A percentile compares a stretch with the other conserved stretches of the same genome.
Conservation (phyloP, 2,888 invertebrate genomes). For the Lomographa bimaculata region DNA sequence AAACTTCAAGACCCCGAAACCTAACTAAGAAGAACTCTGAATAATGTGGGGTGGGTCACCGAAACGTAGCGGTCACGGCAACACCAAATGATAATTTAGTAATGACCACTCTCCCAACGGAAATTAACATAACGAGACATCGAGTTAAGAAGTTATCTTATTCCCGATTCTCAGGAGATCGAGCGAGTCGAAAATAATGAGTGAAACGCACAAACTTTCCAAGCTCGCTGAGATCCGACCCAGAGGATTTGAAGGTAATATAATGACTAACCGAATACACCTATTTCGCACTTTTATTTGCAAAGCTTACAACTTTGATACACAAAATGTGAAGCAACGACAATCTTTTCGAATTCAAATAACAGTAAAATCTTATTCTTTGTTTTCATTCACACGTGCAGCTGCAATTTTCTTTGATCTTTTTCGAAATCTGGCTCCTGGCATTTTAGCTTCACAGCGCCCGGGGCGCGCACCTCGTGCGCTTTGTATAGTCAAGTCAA, state of each 20-base stretch:
- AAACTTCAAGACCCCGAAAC: too few species aligned
- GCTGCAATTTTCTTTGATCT: too few species aligned
- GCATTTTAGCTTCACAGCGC: too few species aligned
- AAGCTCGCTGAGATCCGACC: slow-evolving; percentile 43
- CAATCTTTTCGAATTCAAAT: neutral
- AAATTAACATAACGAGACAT: slow-evolving; percentile 61
- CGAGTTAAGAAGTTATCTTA: slow-evolving; percentile 44
- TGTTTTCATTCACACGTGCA: neutral
- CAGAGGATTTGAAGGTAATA: slow-evolving; percentile 31
- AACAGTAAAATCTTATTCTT: neutral
- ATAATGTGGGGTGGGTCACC: too few species aligned
- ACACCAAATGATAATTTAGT: slow-evolving; percentile 44
- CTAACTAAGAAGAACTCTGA: too few species aligned
- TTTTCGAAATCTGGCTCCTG: too few species aligned
- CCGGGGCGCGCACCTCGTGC: too few species aligned
- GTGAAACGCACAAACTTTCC: slow-evolving; percentile 49
- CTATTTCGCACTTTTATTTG: slow-evolving; percentile 11
- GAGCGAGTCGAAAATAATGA: slow-evolving; percentile 56
- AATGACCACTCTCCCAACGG: slow-evolving; percentile 47
- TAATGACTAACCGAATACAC: slow-evolving; percentile 28
- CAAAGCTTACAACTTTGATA: slow-evolving; percentile 4
- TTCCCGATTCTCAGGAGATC: slow-evolving; percentile 44
- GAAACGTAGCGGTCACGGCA: slow-evolving; percentile 28
- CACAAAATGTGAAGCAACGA: neutral
- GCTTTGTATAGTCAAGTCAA: too few species aligned